Conservation (phyloP, 2,888 invertebrate genomes). For the Cactoblastis cactorum region DNA sequence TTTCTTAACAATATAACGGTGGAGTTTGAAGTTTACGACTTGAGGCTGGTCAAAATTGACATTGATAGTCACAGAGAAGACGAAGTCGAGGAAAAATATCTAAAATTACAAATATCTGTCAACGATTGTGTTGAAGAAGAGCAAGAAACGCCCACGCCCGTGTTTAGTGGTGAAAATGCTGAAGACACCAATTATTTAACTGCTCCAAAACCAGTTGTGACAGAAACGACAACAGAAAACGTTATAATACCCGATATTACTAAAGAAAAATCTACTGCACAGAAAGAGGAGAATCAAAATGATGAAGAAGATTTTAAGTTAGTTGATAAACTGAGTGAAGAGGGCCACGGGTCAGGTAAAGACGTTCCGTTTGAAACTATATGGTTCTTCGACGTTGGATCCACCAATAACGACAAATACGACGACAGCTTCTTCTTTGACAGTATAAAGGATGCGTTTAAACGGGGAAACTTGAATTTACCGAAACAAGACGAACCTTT, state of each 20-base stretch:
- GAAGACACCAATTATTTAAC: not conserved
- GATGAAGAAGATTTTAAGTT: too few relatives aligned
- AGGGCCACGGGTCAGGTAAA: too few relatives aligned
- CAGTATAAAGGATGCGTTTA: too few relatives aligned
- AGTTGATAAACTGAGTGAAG: not conserved
- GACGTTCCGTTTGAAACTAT: not conserved
- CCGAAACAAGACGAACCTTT: not conserved
- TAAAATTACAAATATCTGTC: conserved; percentile 13
- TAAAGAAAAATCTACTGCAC: not conserved
- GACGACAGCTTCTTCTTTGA: not conserved
- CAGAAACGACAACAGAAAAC: not conserved
- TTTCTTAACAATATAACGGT: conserved; percentile 16
- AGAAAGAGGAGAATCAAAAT: too few relatives aligned
- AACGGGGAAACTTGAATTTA: too few relatives aligned
- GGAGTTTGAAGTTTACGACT: conserved; percentile 20
- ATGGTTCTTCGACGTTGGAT: not conserved
- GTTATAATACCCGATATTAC: not conserved
- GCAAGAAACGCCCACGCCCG: too few relatives aligned
- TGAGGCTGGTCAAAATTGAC: conserved; percentile 19
- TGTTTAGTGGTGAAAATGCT: not conserved
- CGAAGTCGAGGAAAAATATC: conserved; percentile 12
- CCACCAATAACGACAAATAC: not conserved
- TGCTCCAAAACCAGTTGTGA: not conserved
- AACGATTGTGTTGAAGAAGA: conserved; percentile 18
- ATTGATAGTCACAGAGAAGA: conserved; percentile 19